Conservation (phyloP, 2,888 invertebrate genomes). For the Caenorhabditis panamensis region DNA sequence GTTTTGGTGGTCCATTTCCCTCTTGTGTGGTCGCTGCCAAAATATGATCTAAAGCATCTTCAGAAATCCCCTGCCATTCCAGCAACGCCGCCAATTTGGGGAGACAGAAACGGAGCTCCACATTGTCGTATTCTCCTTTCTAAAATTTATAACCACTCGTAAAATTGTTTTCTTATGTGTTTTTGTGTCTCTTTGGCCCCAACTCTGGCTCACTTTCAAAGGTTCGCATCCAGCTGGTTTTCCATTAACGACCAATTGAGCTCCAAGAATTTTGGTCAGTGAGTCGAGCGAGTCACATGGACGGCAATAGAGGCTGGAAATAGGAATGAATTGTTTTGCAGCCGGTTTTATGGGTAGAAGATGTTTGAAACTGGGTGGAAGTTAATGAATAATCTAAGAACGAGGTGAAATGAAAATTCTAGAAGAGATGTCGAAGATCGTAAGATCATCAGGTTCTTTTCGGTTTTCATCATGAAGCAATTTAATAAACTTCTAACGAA, state of each 20-base stretch:
- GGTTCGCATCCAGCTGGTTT: slow-evolving; percentile 71
- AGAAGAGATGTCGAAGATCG: background rate
- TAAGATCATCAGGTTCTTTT: background rate
- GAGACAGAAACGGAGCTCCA: slow-evolving; percentile 78
- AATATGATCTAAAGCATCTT: slow-evolving; percentile 68
- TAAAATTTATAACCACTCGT: slow-evolving; percentile 47
- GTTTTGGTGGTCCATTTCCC: slow-evolving; percentile 66
- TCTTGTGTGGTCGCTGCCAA: slow-evolving; percentile 68
- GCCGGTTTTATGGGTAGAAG: too few relatives aligned
- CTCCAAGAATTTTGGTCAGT: slow-evolving; percentile 65
- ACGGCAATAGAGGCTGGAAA: slow-evolving; percentile 70
- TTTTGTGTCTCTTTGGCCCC: background rate
- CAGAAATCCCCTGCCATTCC: slow-evolving; percentile 71
- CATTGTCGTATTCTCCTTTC: slow-evolving; percentile 78
- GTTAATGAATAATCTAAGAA: too few relatives aligned
- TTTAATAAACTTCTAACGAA: too few relatives aligned
- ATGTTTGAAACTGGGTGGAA: too few relatives aligned
- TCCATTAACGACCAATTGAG: slow-evolving; percentile 70
- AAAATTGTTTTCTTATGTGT: too few relatives aligned
- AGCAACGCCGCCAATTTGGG: slow-evolving; percentile 74
- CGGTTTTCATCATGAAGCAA: too few relatives aligned
- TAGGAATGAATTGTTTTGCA: background rate
- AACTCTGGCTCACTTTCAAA: slow-evolving; percentile 62
- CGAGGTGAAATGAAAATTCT: too few relatives aligned
- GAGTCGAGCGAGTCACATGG: slow-evolving; percentile 68